phyloP scores from a whole-genome alignment of 1,140 invertebrate genomes.

The Frieseomelitta varia region DNA sequence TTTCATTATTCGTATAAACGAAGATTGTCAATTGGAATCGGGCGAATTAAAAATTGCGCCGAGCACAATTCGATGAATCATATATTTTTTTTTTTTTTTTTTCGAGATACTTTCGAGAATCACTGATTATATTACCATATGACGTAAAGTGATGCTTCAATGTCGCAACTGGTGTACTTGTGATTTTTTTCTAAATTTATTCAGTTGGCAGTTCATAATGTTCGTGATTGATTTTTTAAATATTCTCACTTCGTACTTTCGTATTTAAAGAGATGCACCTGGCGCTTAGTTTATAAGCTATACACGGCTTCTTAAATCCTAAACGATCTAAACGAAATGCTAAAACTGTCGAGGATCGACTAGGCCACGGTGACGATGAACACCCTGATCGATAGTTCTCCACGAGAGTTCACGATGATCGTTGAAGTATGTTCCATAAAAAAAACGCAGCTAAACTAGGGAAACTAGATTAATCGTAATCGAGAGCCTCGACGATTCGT shows the following conservation, averaged over 20 bases:
- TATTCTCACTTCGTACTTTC: neutral
- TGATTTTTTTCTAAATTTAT: too few species aligned
- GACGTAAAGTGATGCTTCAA: too few species aligned
- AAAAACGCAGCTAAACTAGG: slow-evolving; percentile 21
- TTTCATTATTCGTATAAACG: too few species aligned
- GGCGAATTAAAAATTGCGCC: too few species aligned
- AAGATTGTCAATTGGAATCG: too few species aligned
- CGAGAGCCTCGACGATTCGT: slow-evolving; percentile 17
- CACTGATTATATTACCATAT: too few species aligned
- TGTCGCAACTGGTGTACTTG: too few species aligned
- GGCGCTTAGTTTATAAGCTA: too few species aligned
- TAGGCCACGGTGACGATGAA: slow-evolving; percentile 26
- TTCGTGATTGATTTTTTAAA: neutral
- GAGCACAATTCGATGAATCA: too few species aligned
- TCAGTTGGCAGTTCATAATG: too few species aligned
- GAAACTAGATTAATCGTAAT: slow-evolving; percentile 29
- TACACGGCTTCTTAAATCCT: neutral
- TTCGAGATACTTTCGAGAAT: too few species aligned
- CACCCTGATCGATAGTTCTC: slow-evolving; percentile 47
- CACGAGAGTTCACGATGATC: slow-evolving; percentile 25
- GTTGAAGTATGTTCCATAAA: slow-evolving; percentile 35
- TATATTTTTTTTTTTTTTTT: too few species aligned
- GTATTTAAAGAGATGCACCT: neutral
- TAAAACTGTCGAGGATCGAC: neutral
- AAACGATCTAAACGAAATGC: neutral